phyloP scores from a whole-genome alignment of 2,113 vertebrate genomes.

The Tyto alba region DNA sequence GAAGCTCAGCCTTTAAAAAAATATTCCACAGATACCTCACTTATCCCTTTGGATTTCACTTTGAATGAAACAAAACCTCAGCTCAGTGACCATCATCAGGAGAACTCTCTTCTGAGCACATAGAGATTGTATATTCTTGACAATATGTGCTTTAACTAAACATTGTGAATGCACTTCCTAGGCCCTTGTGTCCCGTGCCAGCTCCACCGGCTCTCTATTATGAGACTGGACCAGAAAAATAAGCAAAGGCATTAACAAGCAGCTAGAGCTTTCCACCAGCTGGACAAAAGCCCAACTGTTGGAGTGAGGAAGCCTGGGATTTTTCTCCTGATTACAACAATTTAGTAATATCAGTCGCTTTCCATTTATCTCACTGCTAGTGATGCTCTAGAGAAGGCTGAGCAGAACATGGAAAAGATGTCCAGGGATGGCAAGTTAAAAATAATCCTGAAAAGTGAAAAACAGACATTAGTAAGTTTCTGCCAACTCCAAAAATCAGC shows the following conservation, averaged over 20 bases:
- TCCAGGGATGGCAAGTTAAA: neutral
- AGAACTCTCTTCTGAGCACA: neutral
- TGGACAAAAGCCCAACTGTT: neutral
- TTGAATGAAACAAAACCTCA: neutral
- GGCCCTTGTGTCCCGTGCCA: neutral
- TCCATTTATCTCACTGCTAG: neutral
- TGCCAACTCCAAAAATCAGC: neutral
- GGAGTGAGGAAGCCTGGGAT: neutral
- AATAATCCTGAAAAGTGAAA: neutral
- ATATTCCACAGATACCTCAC: neutral
- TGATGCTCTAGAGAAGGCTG: neutral
- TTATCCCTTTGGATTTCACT: neutral
- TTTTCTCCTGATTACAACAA: neutral
- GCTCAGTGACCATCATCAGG: neutral
- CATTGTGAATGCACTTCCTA: fast-evolving
- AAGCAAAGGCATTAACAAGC: neutral
- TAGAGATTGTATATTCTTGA: neutral
- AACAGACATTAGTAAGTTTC: neutral
- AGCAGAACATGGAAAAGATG: neutral
- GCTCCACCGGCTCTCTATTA: neutral
- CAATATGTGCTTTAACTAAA: neutral
- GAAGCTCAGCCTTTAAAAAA: neutral
- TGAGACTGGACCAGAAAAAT: neutral
- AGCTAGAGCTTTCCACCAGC: neutral
- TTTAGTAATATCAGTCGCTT: neutral